Base-by-base conservation (phyloP, 2,797 vertebrate species). In the Manis javanica region DNA sequence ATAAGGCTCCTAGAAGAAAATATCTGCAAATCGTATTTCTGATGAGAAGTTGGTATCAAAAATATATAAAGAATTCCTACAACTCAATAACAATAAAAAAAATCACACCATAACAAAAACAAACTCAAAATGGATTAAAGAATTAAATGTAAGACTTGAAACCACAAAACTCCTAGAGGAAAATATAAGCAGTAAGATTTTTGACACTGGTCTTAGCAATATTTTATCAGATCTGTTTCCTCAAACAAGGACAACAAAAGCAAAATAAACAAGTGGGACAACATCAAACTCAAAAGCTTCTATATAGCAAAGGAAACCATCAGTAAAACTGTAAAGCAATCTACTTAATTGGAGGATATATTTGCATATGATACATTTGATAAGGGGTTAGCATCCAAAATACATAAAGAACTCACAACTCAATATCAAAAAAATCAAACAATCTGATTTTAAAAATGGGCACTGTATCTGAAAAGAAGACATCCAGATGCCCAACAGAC, bases 21-120 rank as follows among this genome's bases (percentile, higher is more conserved):
- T 31, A 85, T 59, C 37, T 94, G 26, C 7, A 91, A 91, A 82
- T 46, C 51, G 68, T 89, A 21, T 63, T 91, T 64, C 53, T 71
- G 34, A 63, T 66, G 55, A 82, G 12, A 39, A 4, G 10, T 84
- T 92, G 78, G 55, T 29, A 86, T 61, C 12, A 16, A 66, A 19
- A 87, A 64, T 72, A 83, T 12, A 75, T 86, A 81, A 59, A 86
- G 29, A 90, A 75, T 14, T 26, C 42, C 23, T 55, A 86, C 1
- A 92, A 68, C 11, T 85, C 74, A 91, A 75, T 5, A 49, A 39
- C 21, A 89, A 91, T 63, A 89, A 51, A 57, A 91, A 68, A 89
- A 51, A 57, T 34, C 18, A 34, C 6, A 77, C 31, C 31, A 34
- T 77, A 53, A 53, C 31, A 53, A 77, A 77, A 77, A 77, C 3